phyloP scores from a whole-genome alignment of 2,797 vertebrate genomes.

The Cryptoprocta ferox region DNA sequence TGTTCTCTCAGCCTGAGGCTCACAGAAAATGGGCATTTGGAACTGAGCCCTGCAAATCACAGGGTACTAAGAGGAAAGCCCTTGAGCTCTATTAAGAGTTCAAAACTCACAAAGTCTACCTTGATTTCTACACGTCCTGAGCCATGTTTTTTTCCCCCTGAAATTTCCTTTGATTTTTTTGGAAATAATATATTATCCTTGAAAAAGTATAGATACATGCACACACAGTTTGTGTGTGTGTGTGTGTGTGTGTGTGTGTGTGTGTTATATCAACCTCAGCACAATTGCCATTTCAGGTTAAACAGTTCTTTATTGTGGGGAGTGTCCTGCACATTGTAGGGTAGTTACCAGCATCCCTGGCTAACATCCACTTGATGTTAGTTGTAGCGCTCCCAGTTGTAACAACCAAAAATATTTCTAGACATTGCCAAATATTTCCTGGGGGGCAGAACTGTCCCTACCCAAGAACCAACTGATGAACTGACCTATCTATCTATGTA shows the following conservation, averaged over 20 bases:
- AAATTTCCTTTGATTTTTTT: neutral
- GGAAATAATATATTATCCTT: neutral
- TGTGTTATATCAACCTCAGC: neutral
- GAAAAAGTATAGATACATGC: neutral
- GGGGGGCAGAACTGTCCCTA: neutral
- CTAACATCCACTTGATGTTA: neutral
- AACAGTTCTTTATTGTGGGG: neutral
- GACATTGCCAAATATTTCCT: neutral
- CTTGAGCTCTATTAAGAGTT: neutral
- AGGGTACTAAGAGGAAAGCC: neutral
- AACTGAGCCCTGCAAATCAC: neutral
- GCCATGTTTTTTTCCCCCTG: neutral
- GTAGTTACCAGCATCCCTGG: neutral
- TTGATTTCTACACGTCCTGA: neutral
- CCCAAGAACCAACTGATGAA: neutral
- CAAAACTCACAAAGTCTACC: neutral
- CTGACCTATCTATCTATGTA: neutral
- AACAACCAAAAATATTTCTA: neutral
- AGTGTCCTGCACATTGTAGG: neutral
- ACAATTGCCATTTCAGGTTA: neutral
- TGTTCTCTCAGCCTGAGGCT: neutral
- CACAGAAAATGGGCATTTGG: neutral
- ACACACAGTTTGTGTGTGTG: neutral
- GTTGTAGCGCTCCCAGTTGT: neutral
- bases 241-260: neutral